Evolutionary conservation across 92 coral and sea anemone species (phyloP), one percentile per base, ranked within the genome.

Genomic region (Zoanthus sociatus): DNA sequence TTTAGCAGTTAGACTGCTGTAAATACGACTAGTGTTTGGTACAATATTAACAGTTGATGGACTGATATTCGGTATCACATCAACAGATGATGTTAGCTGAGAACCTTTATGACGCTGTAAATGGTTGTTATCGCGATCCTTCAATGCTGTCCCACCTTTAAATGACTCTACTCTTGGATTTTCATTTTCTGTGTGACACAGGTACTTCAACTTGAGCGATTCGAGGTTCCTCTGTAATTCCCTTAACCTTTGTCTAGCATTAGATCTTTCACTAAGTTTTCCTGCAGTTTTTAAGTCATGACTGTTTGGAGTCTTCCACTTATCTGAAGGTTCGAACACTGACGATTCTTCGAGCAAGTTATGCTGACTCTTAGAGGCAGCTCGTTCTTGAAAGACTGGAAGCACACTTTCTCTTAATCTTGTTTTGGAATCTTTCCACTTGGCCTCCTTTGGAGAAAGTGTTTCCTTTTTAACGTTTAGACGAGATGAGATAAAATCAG

Each of bases 261-360:
- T 26, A 33, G 18, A 0, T 46, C 1, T 81, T 51, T 46, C 75
- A 14, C 73, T 18, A 16, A 26, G 20, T 63, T 45, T 64, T 18
- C 44, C 73, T 20, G 45, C 42, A 14, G 44, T 81, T 63, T 66
- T 51, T 45, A 81, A 47, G 30, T 81, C 85, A 1, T 50, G 16
- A 37, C 85, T 81, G 50, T 74, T 81, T 30, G 85, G 85, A 64
- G 85, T 81, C 14, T 18, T 81, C 85, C 85, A 81, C 4, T 81
- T 81, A 32, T 66, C 75, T 0, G 75, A 50, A 6, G 55, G 60
- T 71, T 51, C 75, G 66, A 81, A 81, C 75, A 81, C 85, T 9
- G 85, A 66, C 0, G 85, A 46, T 66, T 81, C 85, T 67, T 63
- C 76, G 47, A 46, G 17, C 60, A 66, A 66, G 85, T 20, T n/a